Conservation (phyloP, 1,140 invertebrate genomes). For the Heterodera carotae region DNA sequence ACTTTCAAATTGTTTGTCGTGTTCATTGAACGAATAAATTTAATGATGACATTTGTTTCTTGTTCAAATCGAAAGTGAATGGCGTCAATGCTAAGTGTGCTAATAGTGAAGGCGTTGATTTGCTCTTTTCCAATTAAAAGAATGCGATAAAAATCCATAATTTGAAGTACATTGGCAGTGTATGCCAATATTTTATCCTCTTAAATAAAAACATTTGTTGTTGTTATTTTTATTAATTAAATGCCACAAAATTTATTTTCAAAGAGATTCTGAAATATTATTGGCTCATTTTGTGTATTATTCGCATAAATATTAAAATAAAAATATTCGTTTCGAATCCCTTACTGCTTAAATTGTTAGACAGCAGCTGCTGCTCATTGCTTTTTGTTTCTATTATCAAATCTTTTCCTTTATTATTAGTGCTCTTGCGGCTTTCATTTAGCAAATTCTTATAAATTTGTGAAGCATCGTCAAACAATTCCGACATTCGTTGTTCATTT, state of each 20-base stretch:
- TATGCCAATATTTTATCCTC: too few species aligned
- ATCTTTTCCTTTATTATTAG: background rate
- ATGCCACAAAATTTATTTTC: too few species aligned
- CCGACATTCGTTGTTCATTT: background rate
- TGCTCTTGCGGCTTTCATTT: background rate
- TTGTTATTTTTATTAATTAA: too few species aligned
- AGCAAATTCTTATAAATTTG: background rate
- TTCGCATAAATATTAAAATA: too few species aligned
- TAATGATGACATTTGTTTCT: background rate
- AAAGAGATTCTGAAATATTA: too few species aligned
- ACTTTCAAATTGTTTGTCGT: background rate
- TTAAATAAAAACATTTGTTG: too few species aligned
- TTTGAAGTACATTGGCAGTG: too few species aligned
- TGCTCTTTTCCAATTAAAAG: background rate
- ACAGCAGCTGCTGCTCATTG: background rate
- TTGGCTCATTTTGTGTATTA: too few species aligned
- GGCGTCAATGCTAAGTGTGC: background rate
- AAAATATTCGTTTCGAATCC: too few species aligned
- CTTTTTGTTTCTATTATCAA: background rate
- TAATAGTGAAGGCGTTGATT: background rate
- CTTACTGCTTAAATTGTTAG: too few species aligned
- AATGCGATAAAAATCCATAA: background rate
- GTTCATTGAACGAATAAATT: background rate
- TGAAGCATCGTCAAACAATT: background rate
- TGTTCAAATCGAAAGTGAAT: background rate